These are phyloP conservation scores for Rhamnusium bicolor DNA, from an alignment of 2,888 invertebrate genomes.

Conservation along the genomic window DNA sequence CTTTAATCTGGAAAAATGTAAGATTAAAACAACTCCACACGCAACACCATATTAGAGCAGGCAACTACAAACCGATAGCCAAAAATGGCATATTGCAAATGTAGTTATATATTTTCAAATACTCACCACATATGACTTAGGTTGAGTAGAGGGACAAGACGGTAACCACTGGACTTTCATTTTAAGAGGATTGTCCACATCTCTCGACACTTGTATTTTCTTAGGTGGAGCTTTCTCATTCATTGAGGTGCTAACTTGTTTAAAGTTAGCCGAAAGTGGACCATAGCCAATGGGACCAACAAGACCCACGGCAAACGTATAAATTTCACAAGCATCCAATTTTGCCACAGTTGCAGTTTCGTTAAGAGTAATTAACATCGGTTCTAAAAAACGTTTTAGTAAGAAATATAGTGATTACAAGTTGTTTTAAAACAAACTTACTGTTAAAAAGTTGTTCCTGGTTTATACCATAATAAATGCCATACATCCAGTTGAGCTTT, in stretches of 20 bases:
- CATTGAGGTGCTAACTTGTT: constrained; percentile 57
- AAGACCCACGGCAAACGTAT: constrained; percentile 81
- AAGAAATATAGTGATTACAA: neutral
- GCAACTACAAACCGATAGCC: too few species aligned
- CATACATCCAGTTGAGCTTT: constrained; percentile 78
- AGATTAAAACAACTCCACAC: constrained; percentile 23
- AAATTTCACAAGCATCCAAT: constrained; percentile 82
- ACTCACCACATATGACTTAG: constrained; percentile 76
- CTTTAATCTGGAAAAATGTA: constrained; percentile 51
- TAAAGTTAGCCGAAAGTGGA: constrained; percentile 74
- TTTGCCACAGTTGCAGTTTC: constrained; percentile 75
- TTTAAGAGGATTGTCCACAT: constrained; percentile 65
- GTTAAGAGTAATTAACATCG: constrained; percentile 69
- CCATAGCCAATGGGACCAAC: constrained; percentile 79
- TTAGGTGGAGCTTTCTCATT: constrained; percentile 82
- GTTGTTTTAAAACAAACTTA: constrained; percentile 63
- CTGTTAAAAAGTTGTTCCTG: constrained; percentile 76
- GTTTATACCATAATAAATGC: constrained; percentile 80
- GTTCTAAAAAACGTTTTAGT: constrained; percentile 33
- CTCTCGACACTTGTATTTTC: constrained; percentile 73
- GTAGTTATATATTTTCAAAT: too few species aligned
- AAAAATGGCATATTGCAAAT: too few species aligned
- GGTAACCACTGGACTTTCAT: constrained; percentile 82
- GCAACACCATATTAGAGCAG: too few species aligned
- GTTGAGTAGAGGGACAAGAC: constrained; percentile 74